Base-by-base conservation (phyloP, 2,888 invertebrate species). In the Erannis defoliaria region DNA sequence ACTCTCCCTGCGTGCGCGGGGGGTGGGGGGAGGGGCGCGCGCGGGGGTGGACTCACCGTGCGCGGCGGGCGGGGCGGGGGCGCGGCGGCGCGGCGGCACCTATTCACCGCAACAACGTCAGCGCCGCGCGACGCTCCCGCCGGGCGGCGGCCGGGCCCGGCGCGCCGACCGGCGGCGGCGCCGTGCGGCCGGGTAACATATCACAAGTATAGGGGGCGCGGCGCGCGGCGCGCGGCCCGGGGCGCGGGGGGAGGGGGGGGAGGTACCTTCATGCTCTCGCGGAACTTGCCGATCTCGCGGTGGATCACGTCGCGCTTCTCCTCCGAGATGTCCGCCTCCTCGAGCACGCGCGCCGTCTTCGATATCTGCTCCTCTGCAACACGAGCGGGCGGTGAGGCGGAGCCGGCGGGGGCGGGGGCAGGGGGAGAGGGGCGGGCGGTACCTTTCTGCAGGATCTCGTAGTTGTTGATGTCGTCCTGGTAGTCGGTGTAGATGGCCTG, bases 251-350 rank as follows among this genome's bases (percentile, higher is more conserved):
- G 66, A 45, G 58, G 66, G 37, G 42, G 45, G 60, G 70, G 68
- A 74, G 93, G 94, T 95, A 98, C 98, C 97, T 98, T 98, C 96
- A 98, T 99, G 73, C 98, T 97, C 93, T 99, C 98, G 67, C 99
- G 95, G 93, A 99, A 99, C 92, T 98, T 98, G 77, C 98, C 98
- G 88, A 99, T 99, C 94, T 99, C 99, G 76, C 98, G 95, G 80
- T 98, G 98, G 75, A 99, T 99, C 75, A 99, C 95, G 89, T 98
- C 98, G 49, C 98, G 96, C 89, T 99, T 98, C 83, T 99, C 99
- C 89, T 99, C 99, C 83, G 99, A 99, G 65, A 99, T 96, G 85
- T 98, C 98, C 29, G 97, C 96, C 78, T 97, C 97, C 75, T 97
- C 97, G 31, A 97, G 91, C 62, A 95, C 94, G 77, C 95, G 95